A percentile compares a stretch with the other conserved stretches of the same genome.
Evolutionary conservation across 2,888 invertebrate genomes (phyloP).

Genomic region (Neuroscelio doddi): DNA sequence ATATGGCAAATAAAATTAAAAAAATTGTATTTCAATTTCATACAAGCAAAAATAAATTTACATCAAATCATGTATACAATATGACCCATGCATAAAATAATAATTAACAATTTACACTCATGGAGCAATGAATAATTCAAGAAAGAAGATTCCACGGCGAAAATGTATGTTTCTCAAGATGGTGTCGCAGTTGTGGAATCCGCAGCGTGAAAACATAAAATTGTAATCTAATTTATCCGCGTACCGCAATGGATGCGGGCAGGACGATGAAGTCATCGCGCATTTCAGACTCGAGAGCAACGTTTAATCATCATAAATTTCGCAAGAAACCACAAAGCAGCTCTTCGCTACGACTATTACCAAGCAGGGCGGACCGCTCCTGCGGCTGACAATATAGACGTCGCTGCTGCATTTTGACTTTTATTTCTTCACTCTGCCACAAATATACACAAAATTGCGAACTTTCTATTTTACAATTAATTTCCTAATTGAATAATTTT

Average conservation of each 20-base stretch:
- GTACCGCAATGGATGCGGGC: slow-evolving; percentile 55
- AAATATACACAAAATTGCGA: background rate
- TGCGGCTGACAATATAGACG: slow-evolving; percentile 38
- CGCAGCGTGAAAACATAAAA: slow-evolving; percentile 55
- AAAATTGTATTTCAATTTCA: too few relatives aligned
- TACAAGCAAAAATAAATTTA: too few relatives aligned
- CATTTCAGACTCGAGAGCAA: slow-evolving; percentile 51
- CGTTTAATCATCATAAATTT: slow-evolving; percentile 72
- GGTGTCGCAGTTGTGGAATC: slow-evolving; percentile 40
- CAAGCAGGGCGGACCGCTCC: slow-evolving; percentile 27
- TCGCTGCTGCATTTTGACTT: slow-evolving; percentile 31
- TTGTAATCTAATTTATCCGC: slow-evolving; percentile 66
- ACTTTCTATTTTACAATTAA: too few relatives aligned
- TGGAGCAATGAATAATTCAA: too few relatives aligned
- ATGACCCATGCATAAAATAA: too few relatives aligned
- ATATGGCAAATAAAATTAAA: too few relatives aligned
- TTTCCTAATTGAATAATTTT: too few relatives aligned
- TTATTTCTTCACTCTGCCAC: slow-evolving; percentile 13
- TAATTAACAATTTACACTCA: too few relatives aligned
- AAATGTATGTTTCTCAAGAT: background rate
- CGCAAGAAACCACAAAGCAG: slow-evolving; percentile 66
- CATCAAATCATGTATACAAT: too few relatives aligned
- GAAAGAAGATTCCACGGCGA: too few relatives aligned
- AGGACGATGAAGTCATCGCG: slow-evolving; percentile 65
- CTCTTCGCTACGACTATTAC: slow-evolving; percentile 49